Percentiles rank a stretch among this genome's conserved stretches.
Evolutionary conservation across 2,797 vertebrate genomes (phyloP).

Genomic region (Myripristis jacobus): DNA sequence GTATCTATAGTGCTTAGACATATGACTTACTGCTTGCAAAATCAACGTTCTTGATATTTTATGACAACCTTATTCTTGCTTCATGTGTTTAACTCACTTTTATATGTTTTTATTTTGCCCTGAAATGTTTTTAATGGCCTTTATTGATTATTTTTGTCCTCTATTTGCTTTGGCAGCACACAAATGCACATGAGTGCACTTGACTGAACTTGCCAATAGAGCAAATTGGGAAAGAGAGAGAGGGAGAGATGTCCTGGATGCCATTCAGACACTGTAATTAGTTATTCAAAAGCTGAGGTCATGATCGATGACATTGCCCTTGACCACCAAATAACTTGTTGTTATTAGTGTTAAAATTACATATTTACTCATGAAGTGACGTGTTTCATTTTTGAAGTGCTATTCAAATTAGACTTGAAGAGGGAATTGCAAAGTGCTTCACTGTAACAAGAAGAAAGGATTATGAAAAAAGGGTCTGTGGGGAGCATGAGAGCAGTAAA

Average conservation of each 20-base stretch:
- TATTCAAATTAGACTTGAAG: neutral
- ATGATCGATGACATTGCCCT: constrained; percentile 23
- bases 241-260: too few species aligned
- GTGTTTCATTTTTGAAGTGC: constrained; percentile 2
- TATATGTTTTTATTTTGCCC: too few species aligned
- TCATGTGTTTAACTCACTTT: too few species aligned
- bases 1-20: too few species aligned
- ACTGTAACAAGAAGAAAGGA: neutral
- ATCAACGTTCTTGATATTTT: too few species aligned
- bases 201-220: too few species aligned
- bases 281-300: neutral
- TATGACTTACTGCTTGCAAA: too few species aligned
- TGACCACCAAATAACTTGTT: constrained; percentile 19
- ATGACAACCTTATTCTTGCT: too few species aligned
- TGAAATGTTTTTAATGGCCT: too few species aligned
- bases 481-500: constrained; percentile 4
- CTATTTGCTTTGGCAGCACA: too few species aligned
- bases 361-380: constrained; percentile 2
- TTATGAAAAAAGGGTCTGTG: neutral
- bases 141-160: too few species aligned
- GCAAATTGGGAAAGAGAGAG: constrained; percentile 3
- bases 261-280: constrained; percentile 34
- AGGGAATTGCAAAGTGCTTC: neutral
- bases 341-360: constrained; percentile 2
- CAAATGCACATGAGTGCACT: too few species aligned